Base-by-base conservation (phyloP, 2,797 vertebrate species). In the Hippocampus kuda region DNA sequence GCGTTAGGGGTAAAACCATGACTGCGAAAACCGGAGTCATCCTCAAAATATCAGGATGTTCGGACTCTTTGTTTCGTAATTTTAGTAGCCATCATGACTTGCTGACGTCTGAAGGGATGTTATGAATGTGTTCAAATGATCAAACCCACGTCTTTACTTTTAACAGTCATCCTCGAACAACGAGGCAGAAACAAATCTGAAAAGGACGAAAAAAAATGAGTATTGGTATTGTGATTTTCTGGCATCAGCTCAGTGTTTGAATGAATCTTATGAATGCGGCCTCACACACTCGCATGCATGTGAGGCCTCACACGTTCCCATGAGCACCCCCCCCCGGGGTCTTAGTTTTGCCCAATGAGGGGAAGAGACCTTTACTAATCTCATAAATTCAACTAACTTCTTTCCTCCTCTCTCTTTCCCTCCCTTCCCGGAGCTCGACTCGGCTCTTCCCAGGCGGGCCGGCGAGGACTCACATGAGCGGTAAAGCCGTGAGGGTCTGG, bases 401-500 rank as follows among this genome's bases (percentile, higher is more conserved):
- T 77, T 73, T 62, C 65, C 41, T 66, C 27, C 60, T 73, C 80
- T 75, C 34, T 67, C 49, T 69, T 38, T 46, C 68, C 65, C 54
- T 70, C 41, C 24, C 74, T 70, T 72, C 72, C 70, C 68, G 26
- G 65, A 44, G 62, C 41, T 12, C 38, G 60, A 1, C 56, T 68
- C 70, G 9, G 24, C 70, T 77, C 63, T 34, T 56, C 66, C 75
- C 73, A 57, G 79, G 77, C 70, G 68, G 69, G 63, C 69, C 67
- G 70, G 65, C 69, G 69, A 72, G 77, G 69, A 73, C 65, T 77
- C 72, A 72, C 69, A 70, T 77, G 51, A 30, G 72, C 68, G 30
- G 74, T 73, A 68, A 75, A 76, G 73, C 77, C 64, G 71, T 34
- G 63, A 74, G 80, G 79, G 48, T 59, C 63, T 68, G 67, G 77